These are phyloP conservation scores for Diabrotica virgifera DNA, from an alignment of 1,140 invertebrate species.

Conservation along the genomic window DNA sequence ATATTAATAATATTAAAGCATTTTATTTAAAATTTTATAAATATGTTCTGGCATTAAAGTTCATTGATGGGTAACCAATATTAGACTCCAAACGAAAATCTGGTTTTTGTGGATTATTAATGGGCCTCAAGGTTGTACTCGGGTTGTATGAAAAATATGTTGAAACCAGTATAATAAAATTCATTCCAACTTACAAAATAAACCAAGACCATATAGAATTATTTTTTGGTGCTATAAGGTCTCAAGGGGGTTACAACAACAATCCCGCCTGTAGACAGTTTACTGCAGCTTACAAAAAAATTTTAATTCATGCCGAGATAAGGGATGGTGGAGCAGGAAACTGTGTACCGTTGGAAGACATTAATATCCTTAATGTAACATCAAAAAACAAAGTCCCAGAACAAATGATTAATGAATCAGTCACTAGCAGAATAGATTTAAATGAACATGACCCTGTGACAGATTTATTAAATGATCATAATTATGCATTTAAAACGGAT, in stretches of 20 bases:
- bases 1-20: constrained; percentile 24
- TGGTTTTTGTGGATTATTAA: constrained; percentile 42
- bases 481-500: neutral
- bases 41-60: constrained; percentile 29
- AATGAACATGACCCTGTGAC: neutral
- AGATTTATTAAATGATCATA: neutral
- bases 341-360: neutral
- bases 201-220: constrained; percentile 49
- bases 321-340: neutral
- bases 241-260: constrained; percentile 43
- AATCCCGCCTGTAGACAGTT: constrained; percentile 45
- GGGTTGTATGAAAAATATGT: constrained; percentile 37
- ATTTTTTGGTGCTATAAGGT: constrained; percentile 42
- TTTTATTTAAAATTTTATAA: constrained; percentile 20
- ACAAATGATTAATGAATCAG: neutral
- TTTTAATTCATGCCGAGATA: constrained; percentile 6
- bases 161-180: constrained; percentile 21
- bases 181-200: constrained; percentile 35
- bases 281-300: constrained; percentile 28
- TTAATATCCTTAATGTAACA: neutral
- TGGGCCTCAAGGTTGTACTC: constrained; percentile 32
- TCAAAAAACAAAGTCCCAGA: neutral
- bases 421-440: neutral
- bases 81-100: constrained; percentile 27
- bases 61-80: constrained; percentile 12